Evolutionary conservation across 2,888 invertebrate species (phyloP).

Genomic region (Andricus curvator): DNA sequence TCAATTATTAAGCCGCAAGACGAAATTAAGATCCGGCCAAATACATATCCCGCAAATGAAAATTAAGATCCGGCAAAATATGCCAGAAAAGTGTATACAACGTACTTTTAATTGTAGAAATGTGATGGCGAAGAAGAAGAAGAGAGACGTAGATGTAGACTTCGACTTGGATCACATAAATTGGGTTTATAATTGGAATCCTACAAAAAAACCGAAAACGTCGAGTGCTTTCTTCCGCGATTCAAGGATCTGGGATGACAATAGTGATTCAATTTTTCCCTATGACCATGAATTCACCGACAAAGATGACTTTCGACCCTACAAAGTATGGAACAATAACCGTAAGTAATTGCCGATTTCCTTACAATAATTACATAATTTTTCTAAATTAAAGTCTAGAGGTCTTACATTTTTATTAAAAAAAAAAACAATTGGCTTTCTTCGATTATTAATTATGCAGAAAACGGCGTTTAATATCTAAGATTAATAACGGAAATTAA

Average conservation of each 20-base stretch:
- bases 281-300: not conserved
- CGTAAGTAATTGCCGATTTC: slow-evolving; percentile 3
- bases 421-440: not conserved
- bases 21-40: too few species aligned
- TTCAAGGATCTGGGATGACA: slow-evolving; percentile 1
- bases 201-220: slow-evolving; percentile 14
- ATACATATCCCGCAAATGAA: too few species aligned
- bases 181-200: slow-evolving; percentile 36
- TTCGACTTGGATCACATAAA: not conserved
- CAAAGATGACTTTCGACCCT: not conserved
- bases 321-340: slow-evolving; percentile 26
- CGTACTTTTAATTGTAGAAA: not conserved
- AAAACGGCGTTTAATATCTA: too few species aligned
- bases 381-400: not conserved
- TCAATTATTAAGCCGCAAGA: too few species aligned
- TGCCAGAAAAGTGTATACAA: not conserved
- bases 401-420: not conserved
- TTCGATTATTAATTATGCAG: too few species aligned
- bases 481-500: too few species aligned
- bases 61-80: too few species aligned
- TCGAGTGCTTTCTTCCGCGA: not conserved
- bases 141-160: slow-evolving; percentile 4
- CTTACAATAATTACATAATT: not conserved
- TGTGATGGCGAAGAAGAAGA: slow-evolving; percentile 38
- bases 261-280: slow-evolving; percentile 9